Base-by-base conservation (phyloP, 2,797 vertebrate genomes). In the Sebastes taczanowskii region DNA sequence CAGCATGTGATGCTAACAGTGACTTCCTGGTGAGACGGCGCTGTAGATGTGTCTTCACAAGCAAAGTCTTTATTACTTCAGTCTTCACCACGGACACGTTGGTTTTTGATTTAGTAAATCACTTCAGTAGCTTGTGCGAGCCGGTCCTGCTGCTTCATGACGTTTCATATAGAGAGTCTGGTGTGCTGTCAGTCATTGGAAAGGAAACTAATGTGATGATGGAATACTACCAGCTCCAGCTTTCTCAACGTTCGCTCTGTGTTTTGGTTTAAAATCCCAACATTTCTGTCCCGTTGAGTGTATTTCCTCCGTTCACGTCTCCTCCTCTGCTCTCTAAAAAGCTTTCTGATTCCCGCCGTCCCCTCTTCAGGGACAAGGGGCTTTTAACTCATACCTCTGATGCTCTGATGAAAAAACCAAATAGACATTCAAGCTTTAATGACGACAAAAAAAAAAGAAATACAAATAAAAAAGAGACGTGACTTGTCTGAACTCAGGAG, bases 401-500 rank as follows among this genome's bases (percentile, higher is more conserved):
- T 83, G 83, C 90, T 84, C 91, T 87, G 86, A 94, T 89, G 84
- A 93, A 92, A 81, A 95, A 95, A 95, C 94, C 95, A 95, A 96
- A 95, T 93, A 95, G 84, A 94, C 88, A 46, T 86, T 91, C 91
- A 92, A 92, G 92, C 93, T 95, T 95, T 94, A 95, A 92, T 78
- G 74, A 90, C 7, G 46, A 32, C 71, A 78, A 74, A 53, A 35
- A 55, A 30, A 63, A 35, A 14, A 65, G 20, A 35, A 53, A 42
- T 74, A 52, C 38, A 35, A 49, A 32, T 29, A 27, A 62, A 71
- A 78, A 58, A 84, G 42, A 77, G 79, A 88, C 38, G 34, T 60
- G 86, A 89, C 80, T 75, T 83, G 89, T 90, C 87, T 88, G 82
- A 91, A 94, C 93, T 94, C 93, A 92, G 94, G 93, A 92, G 91